Evolutionary conservation across 1,140 invertebrate species (phyloP).

Genomic region (Telenomus remus): DNA sequence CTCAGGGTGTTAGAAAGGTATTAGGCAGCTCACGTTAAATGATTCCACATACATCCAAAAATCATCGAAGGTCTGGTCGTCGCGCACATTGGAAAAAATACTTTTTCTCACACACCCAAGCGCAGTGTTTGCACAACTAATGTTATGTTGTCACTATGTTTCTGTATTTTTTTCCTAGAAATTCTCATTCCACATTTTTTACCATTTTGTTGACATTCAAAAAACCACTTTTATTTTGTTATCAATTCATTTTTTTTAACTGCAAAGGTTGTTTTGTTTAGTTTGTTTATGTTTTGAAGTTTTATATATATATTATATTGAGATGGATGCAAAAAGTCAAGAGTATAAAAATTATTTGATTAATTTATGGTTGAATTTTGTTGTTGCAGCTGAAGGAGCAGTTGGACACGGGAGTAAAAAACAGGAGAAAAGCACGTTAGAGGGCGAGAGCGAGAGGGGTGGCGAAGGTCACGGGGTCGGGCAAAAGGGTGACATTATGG

Average conservation of each 20-base stretch:
- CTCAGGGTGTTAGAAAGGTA: conserved; percentile 59
- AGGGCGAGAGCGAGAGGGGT: conserved; percentile 68
- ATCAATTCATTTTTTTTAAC: too few species aligned
- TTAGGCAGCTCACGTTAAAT: conserved; percentile 53
- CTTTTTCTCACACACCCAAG: conserved; percentile 34
- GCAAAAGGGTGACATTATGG: conserved; percentile 78
- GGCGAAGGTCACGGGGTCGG: conserved; percentile 68
- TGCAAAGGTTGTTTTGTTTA: background rate
- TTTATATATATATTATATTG: too few species aligned
- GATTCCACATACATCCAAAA: conserved; percentile 48
- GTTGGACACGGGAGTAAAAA: conserved; percentile 70
- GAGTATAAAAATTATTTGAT: too few species aligned
- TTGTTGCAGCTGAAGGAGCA: conserved; percentile 68
- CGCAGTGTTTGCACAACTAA: conserved; percentile 23
- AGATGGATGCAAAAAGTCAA: too few species aligned
- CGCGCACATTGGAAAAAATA: background rate
- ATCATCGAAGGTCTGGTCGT: conserved; percentile 34
- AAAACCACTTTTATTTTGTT: background rate
- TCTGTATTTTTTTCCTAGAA: too few species aligned
- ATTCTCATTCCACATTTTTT: too few species aligned
- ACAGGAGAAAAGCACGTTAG: conserved; percentile 65
- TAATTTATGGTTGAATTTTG: too few species aligned
- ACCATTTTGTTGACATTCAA: too few species aligned
- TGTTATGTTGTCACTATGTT: too few species aligned
- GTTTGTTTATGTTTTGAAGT: too few species aligned